phyloP scores from a whole-genome alignment of 2,797 vertebrate genomes.

The Lagorchestes hirsutus region DNA sequence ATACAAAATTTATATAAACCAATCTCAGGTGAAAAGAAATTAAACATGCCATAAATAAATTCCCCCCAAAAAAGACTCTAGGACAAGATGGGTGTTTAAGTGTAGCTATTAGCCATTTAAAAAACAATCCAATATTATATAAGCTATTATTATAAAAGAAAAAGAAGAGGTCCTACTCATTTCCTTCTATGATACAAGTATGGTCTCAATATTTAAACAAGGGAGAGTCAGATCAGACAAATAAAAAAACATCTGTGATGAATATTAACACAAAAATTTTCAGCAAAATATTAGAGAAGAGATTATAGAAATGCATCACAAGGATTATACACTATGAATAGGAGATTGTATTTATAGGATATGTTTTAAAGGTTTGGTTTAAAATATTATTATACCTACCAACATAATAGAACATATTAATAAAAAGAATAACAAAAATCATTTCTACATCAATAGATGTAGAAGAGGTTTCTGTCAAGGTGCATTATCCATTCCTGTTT shows the following conservation, averaged over 20 bases:
- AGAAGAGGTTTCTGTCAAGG: neutral
- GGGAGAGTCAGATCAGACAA: neutral
- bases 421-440: neutral
- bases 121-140: too few relatives aligned
- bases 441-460: neutral
- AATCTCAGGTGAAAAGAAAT: too few relatives aligned
- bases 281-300: too few relatives aligned
- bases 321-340: neutral
- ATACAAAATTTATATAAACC: too few relatives aligned
- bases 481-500: neutral
- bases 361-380: neutral
- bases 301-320: too few relatives aligned
- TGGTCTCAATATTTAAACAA: neutral
- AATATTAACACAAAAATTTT: too few relatives aligned
- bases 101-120: too few relatives aligned
- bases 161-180: too few relatives aligned
- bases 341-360: neutral
- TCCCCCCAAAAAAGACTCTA: too few relatives aligned
- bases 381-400: neutral
- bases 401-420: neutral
- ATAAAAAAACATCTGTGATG: neutral
- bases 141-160: too few relatives aligned
- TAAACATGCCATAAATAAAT: too few relatives aligned
- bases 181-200: neutral
- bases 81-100: too few relatives aligned